Percentiles rank a stretch among this genome's conserved stretches.
Evolutionary conservation across 2,888 invertebrate genomes (phyloP).

Genomic region (Augiades crinisus): DNA sequence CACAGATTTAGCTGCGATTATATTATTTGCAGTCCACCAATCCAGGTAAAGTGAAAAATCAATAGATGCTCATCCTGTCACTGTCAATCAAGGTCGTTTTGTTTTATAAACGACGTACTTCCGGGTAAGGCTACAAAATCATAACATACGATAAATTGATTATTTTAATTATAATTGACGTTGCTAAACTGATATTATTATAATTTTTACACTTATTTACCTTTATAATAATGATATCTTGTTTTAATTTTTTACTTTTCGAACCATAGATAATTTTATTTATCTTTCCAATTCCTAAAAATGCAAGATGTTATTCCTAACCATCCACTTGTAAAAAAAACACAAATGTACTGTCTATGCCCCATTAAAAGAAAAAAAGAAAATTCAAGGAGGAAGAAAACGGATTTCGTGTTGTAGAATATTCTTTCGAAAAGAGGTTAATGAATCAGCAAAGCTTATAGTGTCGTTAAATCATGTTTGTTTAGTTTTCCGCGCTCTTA

Average conservation of each 20-base stretch:
- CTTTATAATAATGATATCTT: too few species aligned
- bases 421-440: conserved; percentile 61
- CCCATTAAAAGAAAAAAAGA: conserved; percentile 46
- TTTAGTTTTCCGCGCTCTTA: conserved; percentile 58
- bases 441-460: conserved; percentile 62
- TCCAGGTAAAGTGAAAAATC: conserved; percentile 7
- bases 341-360: conserved; percentile 11
- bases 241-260: background rate
- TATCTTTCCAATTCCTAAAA: background rate
- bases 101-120: conserved; percentile 10
- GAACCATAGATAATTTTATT: background rate
- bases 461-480: conserved; percentile 70
- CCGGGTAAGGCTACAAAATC: conserved; percentile 10
- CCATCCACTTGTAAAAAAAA: background rate
- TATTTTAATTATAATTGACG: too few species aligned
- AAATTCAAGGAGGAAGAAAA: conserved; percentile 54
- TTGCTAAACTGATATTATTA: too few species aligned
- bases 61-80: conserved; percentile 14
- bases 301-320: background rate
- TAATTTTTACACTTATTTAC: too few species aligned
- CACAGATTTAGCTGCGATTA: background rate
- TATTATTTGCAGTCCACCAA: conserved; percentile 1
- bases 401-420: conserved; percentile 64
- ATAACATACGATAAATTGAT: background rate
- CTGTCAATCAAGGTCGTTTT: background rate